Evolutionary conservation across 2,888 invertebrate species (phyloP), one percentile per base, ranked within the genome.

Genomic region (Eupithecia tripunctaria): DNA sequence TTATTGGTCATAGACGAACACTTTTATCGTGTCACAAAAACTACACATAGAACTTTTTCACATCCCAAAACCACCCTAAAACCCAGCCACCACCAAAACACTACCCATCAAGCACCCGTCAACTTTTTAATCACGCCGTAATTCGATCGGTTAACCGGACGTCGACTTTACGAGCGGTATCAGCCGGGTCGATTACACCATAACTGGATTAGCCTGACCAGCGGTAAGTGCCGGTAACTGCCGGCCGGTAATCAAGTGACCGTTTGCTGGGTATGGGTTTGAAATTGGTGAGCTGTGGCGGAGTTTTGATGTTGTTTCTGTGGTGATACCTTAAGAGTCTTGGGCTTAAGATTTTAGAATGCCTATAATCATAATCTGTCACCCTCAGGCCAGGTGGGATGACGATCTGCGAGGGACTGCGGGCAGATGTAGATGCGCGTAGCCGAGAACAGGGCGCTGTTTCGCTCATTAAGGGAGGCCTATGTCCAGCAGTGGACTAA

Each of bases 151-250:
- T 79, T 80, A 79, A 75, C 81, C 80, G 78, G 85, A 87, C 88
- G 47, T 25, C 62, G 87, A 86, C 85, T 86, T 84, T 82, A 85
- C 80, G 84, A 84, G 83, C 86, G 85, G 81, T 91, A 84, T 84
- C 84, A 80, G 79, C 84, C 85, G 86, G 85, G 82, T 91, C 90
- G 92, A 93, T 92, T 91, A 91, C 89, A 87, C 86, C 80, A 82
- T 92, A 92, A 93, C 88, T 82, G 87, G 89, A 91, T 93, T 93
- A 91, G 81, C 81, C 81, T 89, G 91, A 87, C 91, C 90, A 88
- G 83, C 86, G 87, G 88, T 89, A 90, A 91, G 91, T 90, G 91
- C 60, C 60, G 83, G 81, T 84, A 85, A 88, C 88, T 86, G 86
- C 78, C 85, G 87, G 82, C 80, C 85, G 79, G 77, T 88, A 86